These are phyloP conservation scores for Pygoscelis antarcticus DNA, from an alignment of 2,113 vertebrate species.

Conservation along the genomic window DNA sequence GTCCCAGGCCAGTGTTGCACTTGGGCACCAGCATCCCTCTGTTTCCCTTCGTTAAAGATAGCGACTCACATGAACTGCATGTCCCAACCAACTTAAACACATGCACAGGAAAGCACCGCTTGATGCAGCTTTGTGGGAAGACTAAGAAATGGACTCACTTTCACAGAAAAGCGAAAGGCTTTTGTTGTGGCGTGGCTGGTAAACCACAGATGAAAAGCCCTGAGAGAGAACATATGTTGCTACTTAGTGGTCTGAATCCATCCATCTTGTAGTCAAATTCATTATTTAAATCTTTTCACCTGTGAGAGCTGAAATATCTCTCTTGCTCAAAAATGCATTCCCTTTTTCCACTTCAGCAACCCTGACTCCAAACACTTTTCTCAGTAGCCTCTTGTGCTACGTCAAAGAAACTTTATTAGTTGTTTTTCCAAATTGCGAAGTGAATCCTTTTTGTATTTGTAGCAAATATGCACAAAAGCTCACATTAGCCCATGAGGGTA, in stretches of 20 bases:
- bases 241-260: neutral
- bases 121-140: neutral
- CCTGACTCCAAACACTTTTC: neutral
- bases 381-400: neutral
- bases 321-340: neutral
- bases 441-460: neutral
- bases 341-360: neutral
- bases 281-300: neutral
- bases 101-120: neutral
- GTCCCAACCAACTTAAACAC: neutral
- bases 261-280: neutral
- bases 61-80: neutral
- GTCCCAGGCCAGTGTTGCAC: neutral
- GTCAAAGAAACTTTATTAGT: neutral
- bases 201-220: constrained; percentile 64
- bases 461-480: neutral
- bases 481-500: neutral
- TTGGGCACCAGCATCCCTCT: neutral
- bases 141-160: constrained; percentile 1
- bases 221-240: neutral
- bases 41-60: neutral
- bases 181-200: constrained; percentile 28
- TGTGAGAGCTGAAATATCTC: neutral
- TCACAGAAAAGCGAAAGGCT: constrained; percentile 24
- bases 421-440: neutral